Percentiles rank a stretch among this genome's conserved stretches.
Conservation (phyloP, 1,140 invertebrate species). For the Heliconius congener region DNA sequence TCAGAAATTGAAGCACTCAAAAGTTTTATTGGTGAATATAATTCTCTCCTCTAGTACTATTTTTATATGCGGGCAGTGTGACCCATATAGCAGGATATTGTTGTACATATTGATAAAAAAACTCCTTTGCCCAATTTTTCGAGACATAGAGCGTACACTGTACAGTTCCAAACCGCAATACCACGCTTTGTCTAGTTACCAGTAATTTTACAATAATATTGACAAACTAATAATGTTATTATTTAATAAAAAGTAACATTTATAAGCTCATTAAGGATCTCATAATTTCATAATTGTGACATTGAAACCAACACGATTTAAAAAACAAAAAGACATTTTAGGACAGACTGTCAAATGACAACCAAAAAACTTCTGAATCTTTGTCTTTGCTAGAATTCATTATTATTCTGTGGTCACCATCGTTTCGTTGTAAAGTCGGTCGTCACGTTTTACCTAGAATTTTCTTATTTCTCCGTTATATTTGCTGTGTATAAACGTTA, state of each 20-base stretch:
- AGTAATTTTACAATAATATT: too few species aligned
- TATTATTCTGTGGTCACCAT: constrained; percentile 14
- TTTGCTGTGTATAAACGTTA: constrained; percentile 17
- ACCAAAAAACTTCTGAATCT: background rate
- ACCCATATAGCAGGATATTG: too few species aligned
- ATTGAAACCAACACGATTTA: background rate
- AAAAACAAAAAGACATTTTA: background rate
- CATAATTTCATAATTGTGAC: background rate
- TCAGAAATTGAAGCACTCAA: constrained; percentile 20
- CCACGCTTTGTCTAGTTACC: too few species aligned
- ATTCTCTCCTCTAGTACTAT: background rate
- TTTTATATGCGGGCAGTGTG: too few species aligned
- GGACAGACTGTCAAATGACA: constrained; percentile 24
- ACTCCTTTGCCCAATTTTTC: too few species aligned
- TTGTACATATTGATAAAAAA: too few species aligned
- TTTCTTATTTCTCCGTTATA: constrained; percentile 26
- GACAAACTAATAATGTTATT: too few species aligned
- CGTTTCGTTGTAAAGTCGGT: constrained; percentile 21
- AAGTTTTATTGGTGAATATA: background rate
- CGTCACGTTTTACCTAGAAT: constrained; percentile 26
- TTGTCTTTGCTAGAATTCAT: constrained; percentile 1
- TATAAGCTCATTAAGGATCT: too few species aligned
- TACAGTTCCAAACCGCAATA: too few species aligned
- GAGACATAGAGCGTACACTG: too few species aligned
- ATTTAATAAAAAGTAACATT: too few species aligned